A percentile compares a stretch with the other conserved stretches of the same genome.
phyloP scores from a whole-genome alignment of 2,797 vertebrate species.

The Miichthys miiuy region DNA sequence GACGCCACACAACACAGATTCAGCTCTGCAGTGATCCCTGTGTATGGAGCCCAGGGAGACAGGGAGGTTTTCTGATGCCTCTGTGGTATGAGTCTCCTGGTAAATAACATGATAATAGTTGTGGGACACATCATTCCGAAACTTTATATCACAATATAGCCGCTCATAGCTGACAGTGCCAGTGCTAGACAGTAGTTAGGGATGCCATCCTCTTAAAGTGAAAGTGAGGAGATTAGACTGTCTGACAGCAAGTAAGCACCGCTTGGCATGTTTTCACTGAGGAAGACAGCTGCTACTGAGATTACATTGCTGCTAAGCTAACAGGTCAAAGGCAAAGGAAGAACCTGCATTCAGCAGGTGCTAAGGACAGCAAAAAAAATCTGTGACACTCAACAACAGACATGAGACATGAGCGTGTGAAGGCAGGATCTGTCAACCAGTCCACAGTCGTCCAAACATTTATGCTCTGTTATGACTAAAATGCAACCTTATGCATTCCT shows the following conservation, averaged over 20 bases:
- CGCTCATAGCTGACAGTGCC: neutral
- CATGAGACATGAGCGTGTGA: neutral
- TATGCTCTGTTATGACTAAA: conserved; percentile 9
- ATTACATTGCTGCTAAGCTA: conserved; percentile 60
- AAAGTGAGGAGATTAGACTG: conserved; percentile 57
- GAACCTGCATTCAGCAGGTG: conserved; percentile 55
- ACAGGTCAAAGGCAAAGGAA: conserved; percentile 56
- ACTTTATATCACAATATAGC: neutral
- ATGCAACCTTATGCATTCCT: neutral
- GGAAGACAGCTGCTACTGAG: conserved; percentile 61
- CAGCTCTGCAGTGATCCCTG: conserved; percentile 42
- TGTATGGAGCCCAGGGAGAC: conserved; percentile 22
- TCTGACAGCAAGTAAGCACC: conserved; percentile 19
- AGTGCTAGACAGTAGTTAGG: conserved; percentile 9
- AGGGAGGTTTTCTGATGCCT: conserved; percentile 38
- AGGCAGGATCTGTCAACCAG: neutral
- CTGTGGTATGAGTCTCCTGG: conserved; percentile 24
- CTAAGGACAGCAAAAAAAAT: conserved; percentile 20
- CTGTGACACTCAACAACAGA: neutral
- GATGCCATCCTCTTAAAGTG: conserved; percentile 28
- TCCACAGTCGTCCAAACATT: neutral
- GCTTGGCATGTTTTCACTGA: conserved; percentile 19
- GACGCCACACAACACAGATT: conserved; percentile 41
- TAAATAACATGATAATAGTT: conserved; percentile 53
- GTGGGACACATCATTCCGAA: conserved; percentile 5